Percentiles rank a stretch among this genome's conserved stretches.
Evolutionary conservation across 1,140 invertebrate genomes (phyloP).

Genomic region (Drosophila aff.): DNA sequence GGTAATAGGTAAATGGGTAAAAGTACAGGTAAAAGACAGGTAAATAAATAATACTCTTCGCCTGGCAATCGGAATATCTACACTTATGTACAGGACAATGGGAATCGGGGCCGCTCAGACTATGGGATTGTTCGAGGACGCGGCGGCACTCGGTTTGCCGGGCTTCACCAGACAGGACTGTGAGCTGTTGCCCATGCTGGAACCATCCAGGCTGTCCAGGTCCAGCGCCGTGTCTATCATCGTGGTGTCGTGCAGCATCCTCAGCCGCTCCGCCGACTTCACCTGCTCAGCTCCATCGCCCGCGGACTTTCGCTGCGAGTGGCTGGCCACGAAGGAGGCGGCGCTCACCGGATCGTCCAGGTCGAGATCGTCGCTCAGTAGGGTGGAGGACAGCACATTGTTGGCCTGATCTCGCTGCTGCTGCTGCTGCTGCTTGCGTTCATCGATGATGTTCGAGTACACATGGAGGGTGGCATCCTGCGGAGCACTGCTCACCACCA

Average conservation of each 20-base stretch:
- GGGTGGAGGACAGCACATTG: conserved; percentile 70
- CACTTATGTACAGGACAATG: conserved; percentile 39
- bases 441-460: conserved; percentile 83
- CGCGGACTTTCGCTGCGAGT: conserved; percentile 43
- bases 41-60: conserved; percentile 46
- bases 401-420: conserved; percentile 36
- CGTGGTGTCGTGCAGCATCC: conserved; percentile 92
- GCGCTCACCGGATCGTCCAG: conserved; percentile 83
- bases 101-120: conserved; percentile 45
- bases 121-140: conserved; percentile 47
- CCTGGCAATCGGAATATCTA: conserved; percentile 54
- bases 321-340: conserved; percentile 65
- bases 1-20: conserved; percentile 3
- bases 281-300: conserved; percentile 69
- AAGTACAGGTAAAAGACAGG: neutral
- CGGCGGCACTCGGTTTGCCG: conserved; percentile 24
- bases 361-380: conserved; percentile 82
- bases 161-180: conserved; percentile 83
- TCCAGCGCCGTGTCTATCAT: conserved; percentile 95
- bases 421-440: conserved; percentile 57
- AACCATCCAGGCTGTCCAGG: conserved; percentile 90
- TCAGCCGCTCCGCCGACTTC: conserved; percentile 87
- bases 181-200: conserved; percentile 82
- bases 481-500: conserved; percentile 11
- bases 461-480: conserved; percentile 71